A percentile compares a stretch with the other conserved stretches of the same genome.
Conservation (phyloP, 2,888 invertebrate species). For the Drosophila sordidula region DNA sequence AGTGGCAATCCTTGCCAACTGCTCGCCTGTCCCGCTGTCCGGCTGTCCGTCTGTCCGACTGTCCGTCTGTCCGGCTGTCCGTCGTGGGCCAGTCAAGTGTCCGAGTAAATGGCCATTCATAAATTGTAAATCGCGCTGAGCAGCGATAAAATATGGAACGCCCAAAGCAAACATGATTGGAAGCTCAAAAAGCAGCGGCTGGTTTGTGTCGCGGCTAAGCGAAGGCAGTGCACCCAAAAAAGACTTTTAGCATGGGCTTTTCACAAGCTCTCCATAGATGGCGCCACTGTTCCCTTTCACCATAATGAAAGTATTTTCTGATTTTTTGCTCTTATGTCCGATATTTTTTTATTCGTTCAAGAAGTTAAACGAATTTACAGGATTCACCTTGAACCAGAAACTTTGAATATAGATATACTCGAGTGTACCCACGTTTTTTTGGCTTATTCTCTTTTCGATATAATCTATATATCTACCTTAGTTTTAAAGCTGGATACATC, state of each 20-base stretch:
- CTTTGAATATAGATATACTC: too few species aligned
- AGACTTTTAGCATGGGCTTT: background rate
- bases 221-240: background rate
- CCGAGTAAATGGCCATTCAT: conserved; percentile 64
- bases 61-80: conserved; percentile 13
- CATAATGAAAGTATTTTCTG: too few species aligned
- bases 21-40: conserved; percentile 2
- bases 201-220: conserved; percentile 7
- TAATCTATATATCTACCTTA: too few species aligned
- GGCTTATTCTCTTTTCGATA: too few species aligned
- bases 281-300: background rate
- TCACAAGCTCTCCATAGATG: background rate
- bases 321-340: too few species aligned
- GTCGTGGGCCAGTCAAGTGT: conserved; percentile 2
- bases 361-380: too few species aligned
- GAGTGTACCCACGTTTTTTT: too few species aligned
- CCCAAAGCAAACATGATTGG: background rate
- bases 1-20: conserved; percentile 42
- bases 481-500: too few species aligned
- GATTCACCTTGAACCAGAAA: too few species aligned
- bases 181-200: background rate
- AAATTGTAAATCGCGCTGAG: conserved; percentile 48
- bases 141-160: background rate
- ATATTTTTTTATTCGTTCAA: too few species aligned
- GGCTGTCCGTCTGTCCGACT: conserved; percentile 16